Percentiles rank a stretch among this genome's conserved stretches.
Evolutionary conservation across 2,113 vertebrate species (phyloP).

Genomic region (Arothron firmamentum): DNA sequence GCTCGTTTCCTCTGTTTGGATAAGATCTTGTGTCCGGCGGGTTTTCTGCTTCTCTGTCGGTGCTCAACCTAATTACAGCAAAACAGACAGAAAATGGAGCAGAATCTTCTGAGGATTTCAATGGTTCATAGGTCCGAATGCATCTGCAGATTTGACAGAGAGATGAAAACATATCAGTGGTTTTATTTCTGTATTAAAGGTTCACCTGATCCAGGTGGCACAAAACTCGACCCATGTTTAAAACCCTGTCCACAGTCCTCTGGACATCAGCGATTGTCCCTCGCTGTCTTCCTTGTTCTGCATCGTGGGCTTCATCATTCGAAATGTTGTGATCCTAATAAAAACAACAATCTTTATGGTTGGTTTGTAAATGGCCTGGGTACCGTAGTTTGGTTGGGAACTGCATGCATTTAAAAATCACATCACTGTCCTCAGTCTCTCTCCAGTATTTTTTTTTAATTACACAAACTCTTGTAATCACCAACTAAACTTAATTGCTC

Average conservation of each 20-base stretch:
- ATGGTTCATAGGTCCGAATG: background rate
- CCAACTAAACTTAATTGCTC: background rate
- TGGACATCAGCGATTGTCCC: conserved; percentile 72
- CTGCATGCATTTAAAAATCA: no score
- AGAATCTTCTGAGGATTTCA: background rate
- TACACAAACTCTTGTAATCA: background rate
- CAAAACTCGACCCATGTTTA: conserved; percentile 85
- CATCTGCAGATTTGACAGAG: background rate
- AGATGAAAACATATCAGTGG: background rate
- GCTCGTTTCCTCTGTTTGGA: conserved; percentile 94
- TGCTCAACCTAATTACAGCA: conserved; percentile 81
- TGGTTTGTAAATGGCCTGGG: no score
- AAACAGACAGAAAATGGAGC: conserved; percentile 7
- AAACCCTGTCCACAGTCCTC: conserved; percentile 78
- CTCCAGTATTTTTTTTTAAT: no score
- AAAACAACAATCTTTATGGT: no score
- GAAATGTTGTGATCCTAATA: conserved; percentile 73
- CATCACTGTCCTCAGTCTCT: no score
- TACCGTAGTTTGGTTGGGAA: no score
- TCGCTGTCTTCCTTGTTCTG: conserved; percentile 73
- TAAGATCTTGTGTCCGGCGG: conserved; percentile 85
- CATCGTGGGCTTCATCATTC: conserved; percentile 78
- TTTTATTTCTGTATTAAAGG: background rate
- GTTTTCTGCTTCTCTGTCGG: conserved; percentile 84
- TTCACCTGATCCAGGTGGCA: conserved; percentile 91